phyloP scores from a whole-genome alignment of 2,797 vertebrate genomes.

The Brachymystax lenok region DNA sequence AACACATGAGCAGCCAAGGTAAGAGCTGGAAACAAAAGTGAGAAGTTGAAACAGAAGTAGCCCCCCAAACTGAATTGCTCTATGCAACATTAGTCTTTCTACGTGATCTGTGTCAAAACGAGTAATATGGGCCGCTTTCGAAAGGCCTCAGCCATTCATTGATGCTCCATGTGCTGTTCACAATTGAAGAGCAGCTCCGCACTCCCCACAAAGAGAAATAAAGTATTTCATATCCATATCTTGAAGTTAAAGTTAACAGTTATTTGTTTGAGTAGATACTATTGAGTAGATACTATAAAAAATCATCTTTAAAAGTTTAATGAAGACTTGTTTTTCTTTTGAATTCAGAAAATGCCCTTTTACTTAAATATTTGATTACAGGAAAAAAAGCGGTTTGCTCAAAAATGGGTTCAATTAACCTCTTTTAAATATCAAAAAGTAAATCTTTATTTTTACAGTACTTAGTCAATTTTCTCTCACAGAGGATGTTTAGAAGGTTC shows the following conservation, averaged over 20 bases:
- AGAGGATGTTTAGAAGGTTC: not conserved
- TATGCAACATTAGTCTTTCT: conserved; percentile 56
- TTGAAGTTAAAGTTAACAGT: conserved; percentile 17
- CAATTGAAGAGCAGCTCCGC: conserved; percentile 73
- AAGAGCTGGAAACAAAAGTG: conserved; percentile 26
- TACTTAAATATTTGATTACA: not conserved
- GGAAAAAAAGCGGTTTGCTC: not conserved
- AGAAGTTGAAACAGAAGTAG: conserved; percentile 15
- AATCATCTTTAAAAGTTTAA: not conserved
- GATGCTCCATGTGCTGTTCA: conserved; percentile 72
- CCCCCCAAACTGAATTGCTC: not conserved
- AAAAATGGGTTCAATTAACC: not conserved
- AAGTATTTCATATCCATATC: conserved; percentile 53
- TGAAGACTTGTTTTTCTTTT: not conserved
- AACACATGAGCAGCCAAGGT: conserved; percentile 53
- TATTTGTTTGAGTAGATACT: not conserved
- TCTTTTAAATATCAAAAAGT: not conserved
- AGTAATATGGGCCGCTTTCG: conserved; percentile 64
- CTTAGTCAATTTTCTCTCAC: not conserved
- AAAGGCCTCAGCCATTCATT: conserved; percentile 70
- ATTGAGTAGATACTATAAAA: not conserved
- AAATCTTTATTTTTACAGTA: not conserved
- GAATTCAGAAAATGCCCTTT: not conserved
- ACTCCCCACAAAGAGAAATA: conserved; percentile 71
- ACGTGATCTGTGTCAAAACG: conserved; percentile 66